Evolutionary conservation across 2,113 vertebrate species (phyloP).

Genomic region (Morone saxatilis): DNA sequence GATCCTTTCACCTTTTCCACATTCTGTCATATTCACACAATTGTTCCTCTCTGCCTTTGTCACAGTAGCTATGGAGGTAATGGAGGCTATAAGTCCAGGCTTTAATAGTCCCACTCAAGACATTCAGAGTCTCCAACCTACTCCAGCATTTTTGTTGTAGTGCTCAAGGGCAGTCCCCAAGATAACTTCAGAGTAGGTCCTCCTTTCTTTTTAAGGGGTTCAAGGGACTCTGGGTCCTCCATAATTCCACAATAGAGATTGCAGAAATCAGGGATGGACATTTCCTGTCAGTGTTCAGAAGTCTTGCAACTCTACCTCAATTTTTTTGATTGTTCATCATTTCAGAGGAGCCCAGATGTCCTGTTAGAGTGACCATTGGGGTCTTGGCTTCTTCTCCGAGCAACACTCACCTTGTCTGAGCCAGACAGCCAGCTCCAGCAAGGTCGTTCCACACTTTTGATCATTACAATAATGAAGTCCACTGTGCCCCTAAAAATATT

Average conservation of each 20-base stretch:
- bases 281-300: neutral
- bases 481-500: neutral
- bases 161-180: neutral
- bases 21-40: neutral
- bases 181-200: neutral
- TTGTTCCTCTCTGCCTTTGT: neutral
- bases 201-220: neutral
- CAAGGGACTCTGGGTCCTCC: neutral
- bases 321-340: constrained; percentile 7
- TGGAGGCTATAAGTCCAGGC: neutral
- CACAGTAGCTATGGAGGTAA: neutral
- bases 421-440: neutral
- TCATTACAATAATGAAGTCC: neutral
- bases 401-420: neutral
- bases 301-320: neutral
- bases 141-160: neutral
- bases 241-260: neutral
- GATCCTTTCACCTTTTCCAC: neutral
- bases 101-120: neutral
- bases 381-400: constrained; percentile 1
- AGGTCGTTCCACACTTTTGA: neutral
- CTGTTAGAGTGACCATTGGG: neutral
- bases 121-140: constrained; percentile 1
- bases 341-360: constrained; percentile 11
- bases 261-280: neutral